Base-by-base conservation (phyloP, 2,888 invertebrate species). In the Drosophila mettleri region DNA sequence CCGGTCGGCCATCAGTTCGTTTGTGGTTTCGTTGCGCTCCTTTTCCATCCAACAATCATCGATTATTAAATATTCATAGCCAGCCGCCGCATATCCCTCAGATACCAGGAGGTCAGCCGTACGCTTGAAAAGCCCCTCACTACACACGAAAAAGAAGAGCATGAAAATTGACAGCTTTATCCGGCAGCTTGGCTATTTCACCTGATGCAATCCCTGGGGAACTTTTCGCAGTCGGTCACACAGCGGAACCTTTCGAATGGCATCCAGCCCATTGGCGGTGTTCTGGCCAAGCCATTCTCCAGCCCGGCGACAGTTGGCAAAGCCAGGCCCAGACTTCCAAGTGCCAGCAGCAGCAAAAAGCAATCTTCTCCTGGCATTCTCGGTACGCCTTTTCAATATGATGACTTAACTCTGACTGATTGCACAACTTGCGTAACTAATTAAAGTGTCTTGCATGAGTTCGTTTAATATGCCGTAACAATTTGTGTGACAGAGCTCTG, bases 21-120 rank as follows among this genome's bases (percentile, higher is more conserved):
- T 94, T 1, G 93, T 93, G 4, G 48, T 31, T 5, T 91, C 77
- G 38, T 95, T 94, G 51, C 96, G 92, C 14, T 93, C 87, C 73
- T 92, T 93, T 77, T 95, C 94, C 89, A 95, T 91, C 96, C 96
- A 96, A 89, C 96, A 96, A 91, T 96, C 96, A 77, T 96, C 96
- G 52, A 96, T 94, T 58, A 94, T 95, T 0, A 96, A 91, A 87
- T 96, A 96, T 74, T 95, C 93, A 90, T 96, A 97, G 0, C 96
- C 96, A 1, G 94, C 94, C 4, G 93, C 94, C 4, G 93, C 91
- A 89, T 95, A 96, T 0, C 96, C 96, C 45, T 95, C 95, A 10
- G 92, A 91, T 1, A 94, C 94, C 90, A 96, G 91, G 6, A 93
- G 84, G 79, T 95, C 94, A 0, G 95, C 94, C 41, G 93, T 94